These are phyloP conservation scores for Brienomyrus brachyistius DNA, from an alignment of 2,113 vertebrate genomes.

Conservation along the genomic window DNA sequence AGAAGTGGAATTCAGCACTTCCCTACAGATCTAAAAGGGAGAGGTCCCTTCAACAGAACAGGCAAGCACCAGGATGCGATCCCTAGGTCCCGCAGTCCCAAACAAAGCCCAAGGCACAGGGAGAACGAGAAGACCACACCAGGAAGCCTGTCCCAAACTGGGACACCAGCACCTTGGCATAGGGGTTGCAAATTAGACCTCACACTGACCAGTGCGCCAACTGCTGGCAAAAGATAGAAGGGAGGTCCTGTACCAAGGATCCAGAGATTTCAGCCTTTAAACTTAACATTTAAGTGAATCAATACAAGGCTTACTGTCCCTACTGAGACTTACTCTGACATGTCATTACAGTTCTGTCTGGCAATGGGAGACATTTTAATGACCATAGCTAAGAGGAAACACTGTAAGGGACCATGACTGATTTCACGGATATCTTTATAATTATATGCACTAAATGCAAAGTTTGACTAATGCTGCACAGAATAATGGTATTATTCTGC, in stretches of 20 bases:
- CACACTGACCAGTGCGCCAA: not conserved
- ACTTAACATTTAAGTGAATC: not conserved
- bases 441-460: not conserved
- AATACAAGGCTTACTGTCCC: not conserved
- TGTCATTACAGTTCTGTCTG: not conserved
- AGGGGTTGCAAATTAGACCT: constrained; percentile 22
- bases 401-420: not conserved
- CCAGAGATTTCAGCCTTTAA: not conserved
- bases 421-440: not conserved
- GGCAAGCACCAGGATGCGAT: not conserved
- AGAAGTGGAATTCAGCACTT: not conserved
- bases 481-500: not conserved
- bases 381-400: not conserved
- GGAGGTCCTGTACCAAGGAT: not conserved
- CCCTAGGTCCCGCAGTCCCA: not conserved
- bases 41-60: not conserved
- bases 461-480: not conserved
- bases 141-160: constrained; percentile 2
- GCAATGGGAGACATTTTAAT: not conserved
- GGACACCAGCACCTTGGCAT: constrained; percentile 15
- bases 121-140: not conserved
- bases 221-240: not conserved
- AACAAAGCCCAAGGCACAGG: not conserved
- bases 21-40: not conserved
- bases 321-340: not conserved